Evolutionary conservation across 2,888 invertebrate species (phyloP).

Genomic region (Geophilus truncorum): DNA sequence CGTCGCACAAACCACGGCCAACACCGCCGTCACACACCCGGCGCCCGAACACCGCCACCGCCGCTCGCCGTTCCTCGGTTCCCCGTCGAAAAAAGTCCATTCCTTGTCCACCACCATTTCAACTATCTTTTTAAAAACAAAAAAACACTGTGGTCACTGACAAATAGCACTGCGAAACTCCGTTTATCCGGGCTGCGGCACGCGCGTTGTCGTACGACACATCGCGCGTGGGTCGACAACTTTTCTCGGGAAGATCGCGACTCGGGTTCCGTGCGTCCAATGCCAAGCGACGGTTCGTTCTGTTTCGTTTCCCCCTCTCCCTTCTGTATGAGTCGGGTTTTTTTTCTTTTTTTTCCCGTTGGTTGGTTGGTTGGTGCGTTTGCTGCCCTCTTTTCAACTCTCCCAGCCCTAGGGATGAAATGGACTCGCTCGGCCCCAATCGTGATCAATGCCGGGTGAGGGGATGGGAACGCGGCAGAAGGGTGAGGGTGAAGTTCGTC

Average conservation of each 20-base stretch:
- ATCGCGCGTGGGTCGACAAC: not conserved
- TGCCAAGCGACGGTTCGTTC: not conserved
- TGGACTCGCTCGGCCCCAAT: not conserved
- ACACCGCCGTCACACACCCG: not conserved
- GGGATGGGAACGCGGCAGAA: not conserved
- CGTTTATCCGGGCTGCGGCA: not conserved
- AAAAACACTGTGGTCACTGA: not conserved
- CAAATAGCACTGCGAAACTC: no score
- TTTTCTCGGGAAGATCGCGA: not conserved
- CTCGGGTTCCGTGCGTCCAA: not conserved
- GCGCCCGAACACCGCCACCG: not conserved
- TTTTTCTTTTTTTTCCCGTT: not conserved
- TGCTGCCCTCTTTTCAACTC: not conserved
- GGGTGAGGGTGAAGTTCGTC: not conserved
- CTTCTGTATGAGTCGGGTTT: not conserved
- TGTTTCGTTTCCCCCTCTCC: not conserved
- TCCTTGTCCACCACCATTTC: not conserved
- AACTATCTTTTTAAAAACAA: not conserved
- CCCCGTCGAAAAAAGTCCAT: not conserved
- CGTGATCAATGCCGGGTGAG: not conserved
- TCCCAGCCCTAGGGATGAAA: not conserved
- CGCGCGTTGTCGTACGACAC: not conserved
- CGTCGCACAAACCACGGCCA: not conserved
- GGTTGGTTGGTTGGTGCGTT: not conserved
- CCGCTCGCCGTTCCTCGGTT: not conserved